Percentiles rank a stretch among this genome's conserved stretches.
phyloP scores from a whole-genome alignment of 1,140 invertebrate genomes.

The silkworm (Bombyx mori) region DNA sequence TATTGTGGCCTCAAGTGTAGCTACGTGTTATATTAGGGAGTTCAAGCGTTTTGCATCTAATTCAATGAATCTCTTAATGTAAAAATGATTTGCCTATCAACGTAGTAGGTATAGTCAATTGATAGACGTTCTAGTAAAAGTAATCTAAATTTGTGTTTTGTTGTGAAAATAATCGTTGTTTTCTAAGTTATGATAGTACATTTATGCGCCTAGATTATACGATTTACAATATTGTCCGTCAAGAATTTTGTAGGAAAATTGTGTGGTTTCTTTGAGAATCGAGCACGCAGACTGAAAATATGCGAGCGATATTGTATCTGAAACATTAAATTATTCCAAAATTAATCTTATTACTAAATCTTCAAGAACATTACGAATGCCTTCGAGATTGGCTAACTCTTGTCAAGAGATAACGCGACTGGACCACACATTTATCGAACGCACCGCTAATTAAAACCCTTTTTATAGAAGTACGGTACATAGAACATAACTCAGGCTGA shows the following conservation, averaged over 20 bases:
- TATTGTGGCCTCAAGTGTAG: constrained; percentile 46
- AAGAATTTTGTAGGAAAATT: too few species aligned
- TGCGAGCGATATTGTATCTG: too few species aligned
- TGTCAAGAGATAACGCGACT: constrained; percentile 41
- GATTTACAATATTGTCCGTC: too few species aligned
- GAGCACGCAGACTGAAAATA: too few species aligned
- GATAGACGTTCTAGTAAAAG: too few species aligned
- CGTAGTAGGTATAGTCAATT: too few species aligned
- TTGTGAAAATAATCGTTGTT: too few species aligned
- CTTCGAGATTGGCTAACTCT: constrained; percentile 42
- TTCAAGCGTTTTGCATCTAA: background rate
- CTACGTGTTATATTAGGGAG: background rate
- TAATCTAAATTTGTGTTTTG: too few species aligned
- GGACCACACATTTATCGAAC: constrained; percentile 58
- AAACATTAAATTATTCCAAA: too few species aligned
- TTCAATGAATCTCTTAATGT: background rate
- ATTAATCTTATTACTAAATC: constrained; percentile 26
- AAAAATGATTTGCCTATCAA: background rate
- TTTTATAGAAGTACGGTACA: constrained; percentile 34
- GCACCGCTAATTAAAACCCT: constrained; percentile 12
- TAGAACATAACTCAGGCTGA: constrained; percentile 40
- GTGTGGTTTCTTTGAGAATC: too few species aligned
- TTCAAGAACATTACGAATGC: constrained; percentile 35
- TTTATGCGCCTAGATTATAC: too few species aligned
- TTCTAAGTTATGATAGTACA: too few species aligned